Base-by-base conservation (phyloP, 2,113 vertebrate genomes). In the Myrmecophaga tridactyla region DNA sequence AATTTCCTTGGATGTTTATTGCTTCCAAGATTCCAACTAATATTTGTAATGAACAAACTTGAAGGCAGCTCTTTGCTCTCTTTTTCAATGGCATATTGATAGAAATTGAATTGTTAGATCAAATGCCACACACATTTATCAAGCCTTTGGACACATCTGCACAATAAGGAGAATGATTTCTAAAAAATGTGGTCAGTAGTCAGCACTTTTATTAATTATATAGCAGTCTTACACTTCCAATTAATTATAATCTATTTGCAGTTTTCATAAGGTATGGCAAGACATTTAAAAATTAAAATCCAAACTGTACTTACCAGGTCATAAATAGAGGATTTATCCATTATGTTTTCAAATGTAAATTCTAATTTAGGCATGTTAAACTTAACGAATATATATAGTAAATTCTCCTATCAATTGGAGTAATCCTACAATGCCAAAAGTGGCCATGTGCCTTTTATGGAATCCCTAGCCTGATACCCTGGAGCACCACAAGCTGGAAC, bases 391-490 rank as follows among this genome's bases (percentile, higher is more conserved):
- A 43, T n/a, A 51, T 15, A 27, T 34, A 12, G 13, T 31, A 65
- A 63, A 63, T 63, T 25, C 29, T 63, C 29, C 29, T 29, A 63
- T 12, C 9, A 23, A 65, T 36, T 67, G 46, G 29, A 9, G 9
- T 7, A 27, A 13, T 3, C 6, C 13, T 43, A 27, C 2, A 3
- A 31, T 34, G 29, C 53, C 17, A 51, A 60, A 62, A 77, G 7
- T 39, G 23, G 25, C 34, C 29, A 34, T 23, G 70, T 36, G 27
- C 51, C 34, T 7, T 84, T 72, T 75, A 82, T 48, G 75, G 20
- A 75, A 53, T 18, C 1, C 0, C 4, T 1, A 63, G 29, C 15
- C 15, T 53, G n/a, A n/a, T n/a, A n/a, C n/a, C n/a, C 34, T n/a
- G 60, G 48, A 76, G 14, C 23, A 36, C 23, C 41, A 15, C 10